Conservation (phyloP, 2,797 vertebrate genomes). For the Gallinago stenura region DNA sequence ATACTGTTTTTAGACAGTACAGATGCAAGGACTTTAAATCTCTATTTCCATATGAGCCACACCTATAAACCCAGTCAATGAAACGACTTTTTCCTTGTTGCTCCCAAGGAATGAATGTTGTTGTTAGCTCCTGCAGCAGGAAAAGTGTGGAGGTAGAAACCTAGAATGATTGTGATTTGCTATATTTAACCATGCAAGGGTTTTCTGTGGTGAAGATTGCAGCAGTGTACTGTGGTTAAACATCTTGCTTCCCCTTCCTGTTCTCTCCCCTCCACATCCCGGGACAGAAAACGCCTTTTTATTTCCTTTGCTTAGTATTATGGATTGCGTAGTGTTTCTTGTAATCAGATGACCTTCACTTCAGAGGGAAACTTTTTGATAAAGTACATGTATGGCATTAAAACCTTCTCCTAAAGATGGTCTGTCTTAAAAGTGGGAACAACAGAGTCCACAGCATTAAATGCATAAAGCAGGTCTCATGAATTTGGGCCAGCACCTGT, state of each 20-base stretch:
- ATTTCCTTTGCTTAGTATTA: neutral
- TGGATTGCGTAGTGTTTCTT: neutral
- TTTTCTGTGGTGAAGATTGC: neutral
- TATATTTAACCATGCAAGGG: neutral
- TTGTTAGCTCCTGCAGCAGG: neutral
- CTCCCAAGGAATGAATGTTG: neutral
- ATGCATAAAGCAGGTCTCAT: neutral
- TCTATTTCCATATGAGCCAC: neutral
- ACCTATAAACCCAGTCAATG: neutral
- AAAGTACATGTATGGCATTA: neutral
- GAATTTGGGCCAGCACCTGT: neutral
- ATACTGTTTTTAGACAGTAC: neutral
- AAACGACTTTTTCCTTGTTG: neutral
- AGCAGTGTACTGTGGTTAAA: neutral
- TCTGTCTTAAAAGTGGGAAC: neutral
- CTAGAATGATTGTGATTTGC: neutral
- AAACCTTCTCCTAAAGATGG: neutral
- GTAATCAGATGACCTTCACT: neutral
- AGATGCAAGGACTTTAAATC: neutral
- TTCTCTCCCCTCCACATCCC: neutral
- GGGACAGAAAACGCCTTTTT: neutral
- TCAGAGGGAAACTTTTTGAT: neutral
- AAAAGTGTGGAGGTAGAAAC: neutral
- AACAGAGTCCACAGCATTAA: neutral
- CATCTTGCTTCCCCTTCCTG: conserved; percentile 18